phyloP scores from a whole-genome alignment of 2,113 vertebrate genomes.

The Nothobranchius kuhntae region DNA sequence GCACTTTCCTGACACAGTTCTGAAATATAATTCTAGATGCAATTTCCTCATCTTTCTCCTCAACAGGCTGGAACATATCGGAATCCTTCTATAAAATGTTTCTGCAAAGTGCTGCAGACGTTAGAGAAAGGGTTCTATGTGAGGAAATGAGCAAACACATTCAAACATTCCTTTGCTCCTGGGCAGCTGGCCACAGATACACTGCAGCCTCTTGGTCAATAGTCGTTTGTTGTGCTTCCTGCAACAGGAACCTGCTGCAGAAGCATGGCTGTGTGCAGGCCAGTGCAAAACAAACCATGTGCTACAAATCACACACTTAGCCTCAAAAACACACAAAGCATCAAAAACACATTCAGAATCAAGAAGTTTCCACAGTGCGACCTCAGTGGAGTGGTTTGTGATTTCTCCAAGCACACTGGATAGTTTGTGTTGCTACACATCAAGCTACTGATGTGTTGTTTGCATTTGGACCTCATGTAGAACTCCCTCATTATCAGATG shows the following conservation, averaged over 20 bases:
- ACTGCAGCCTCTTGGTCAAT: constrained; percentile 55
- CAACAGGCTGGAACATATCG: constrained; percentile 44
- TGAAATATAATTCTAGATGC: constrained; percentile 25
- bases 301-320: neutral
- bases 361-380: neutral
- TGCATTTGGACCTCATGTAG: neutral
- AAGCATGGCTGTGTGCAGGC: constrained; percentile 46
- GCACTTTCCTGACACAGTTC: neutral
- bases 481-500: neutral
- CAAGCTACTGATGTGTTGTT: neutral
- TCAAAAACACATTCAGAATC: neutral
- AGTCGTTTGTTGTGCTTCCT: constrained; percentile 50
- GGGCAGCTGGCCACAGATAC: constrained; percentile 60
- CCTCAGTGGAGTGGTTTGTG: neutral
- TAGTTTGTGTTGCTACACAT: no score
- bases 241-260: constrained; percentile 59
- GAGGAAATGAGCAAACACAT: constrained; percentile 47
- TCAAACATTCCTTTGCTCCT: constrained; percentile 47
- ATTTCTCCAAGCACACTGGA: neutral
- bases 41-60: constrained; percentile 49
- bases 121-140: constrained; percentile 67
- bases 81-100: constrained; percentile 56
- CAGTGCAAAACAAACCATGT: neutral
- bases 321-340: neutral
- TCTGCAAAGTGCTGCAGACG: constrained; percentile 51